phyloP scores from a whole-genome alignment of 2,888 invertebrate genomes.

The Ypsolopha scabrella region DNA sequence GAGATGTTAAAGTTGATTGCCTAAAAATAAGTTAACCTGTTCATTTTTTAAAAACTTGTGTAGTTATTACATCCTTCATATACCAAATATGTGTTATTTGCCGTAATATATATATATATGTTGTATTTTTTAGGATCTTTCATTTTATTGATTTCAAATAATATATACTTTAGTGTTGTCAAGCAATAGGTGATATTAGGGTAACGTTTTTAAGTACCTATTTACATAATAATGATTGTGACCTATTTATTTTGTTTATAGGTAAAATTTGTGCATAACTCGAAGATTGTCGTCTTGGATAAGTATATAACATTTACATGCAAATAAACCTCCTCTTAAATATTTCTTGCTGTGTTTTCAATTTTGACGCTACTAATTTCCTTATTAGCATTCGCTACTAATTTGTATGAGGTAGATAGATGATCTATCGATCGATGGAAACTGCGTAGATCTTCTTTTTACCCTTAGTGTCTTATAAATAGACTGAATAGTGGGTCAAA shows the following conservation, averaged over 20 bases:
- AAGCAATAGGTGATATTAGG: conserved; percentile 62
- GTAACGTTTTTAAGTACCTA: conserved; percentile 40
- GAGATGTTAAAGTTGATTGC: too few relatives aligned
- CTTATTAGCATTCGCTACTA: not conserved
- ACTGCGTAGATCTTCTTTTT: too few relatives aligned
- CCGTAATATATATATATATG: conserved; percentile 16
- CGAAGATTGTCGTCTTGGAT: conserved; percentile 54
- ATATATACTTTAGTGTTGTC: conserved; percentile 32
- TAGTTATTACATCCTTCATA: not conserved
- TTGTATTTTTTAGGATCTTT: conserved; percentile 16
- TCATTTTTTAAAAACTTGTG: too few relatives aligned
- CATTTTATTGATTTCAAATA: conserved; percentile 18
- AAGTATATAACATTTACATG: conserved; percentile 52
- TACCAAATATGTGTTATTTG: conserved; percentile 27
- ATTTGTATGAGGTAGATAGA: too few relatives aligned
- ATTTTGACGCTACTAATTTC: not conserved
- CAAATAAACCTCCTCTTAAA: conserved; percentile 52
- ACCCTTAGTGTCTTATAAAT: too few relatives aligned
- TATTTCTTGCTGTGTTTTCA: conserved; percentile 9
- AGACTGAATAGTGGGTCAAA: too few relatives aligned
- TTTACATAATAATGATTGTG: conserved; percentile 33
- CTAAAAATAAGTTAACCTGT: too few relatives aligned
- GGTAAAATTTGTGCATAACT: conserved; percentile 46
- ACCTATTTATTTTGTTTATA: conserved; percentile 57
- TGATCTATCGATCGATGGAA: not conserved